These are phyloP conservation scores for Drosophila barbarae DNA, from an alignment of 2,888 invertebrate genomes.

Conservation along the genomic window DNA sequence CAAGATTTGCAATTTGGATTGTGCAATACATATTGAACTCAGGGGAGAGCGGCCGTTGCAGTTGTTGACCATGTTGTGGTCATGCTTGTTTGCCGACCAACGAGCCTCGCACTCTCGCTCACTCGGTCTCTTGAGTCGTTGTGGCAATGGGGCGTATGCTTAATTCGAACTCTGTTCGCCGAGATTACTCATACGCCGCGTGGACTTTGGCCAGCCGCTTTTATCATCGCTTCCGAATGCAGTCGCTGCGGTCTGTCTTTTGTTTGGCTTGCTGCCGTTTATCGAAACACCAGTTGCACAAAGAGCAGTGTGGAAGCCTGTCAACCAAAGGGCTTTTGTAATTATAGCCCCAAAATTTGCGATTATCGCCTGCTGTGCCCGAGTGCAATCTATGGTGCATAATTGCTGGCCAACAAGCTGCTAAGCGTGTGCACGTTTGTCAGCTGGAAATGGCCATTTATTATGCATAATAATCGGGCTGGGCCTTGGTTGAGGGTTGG, in stretches of 20 bases:
- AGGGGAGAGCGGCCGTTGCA: not conserved
- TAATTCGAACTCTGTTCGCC: constrained; percentile 18
- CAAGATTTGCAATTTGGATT: constrained; percentile 18
- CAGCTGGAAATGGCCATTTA: constrained; percentile 39
- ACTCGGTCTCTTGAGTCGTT: constrained; percentile 8
- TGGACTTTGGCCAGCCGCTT: constrained; percentile 56
- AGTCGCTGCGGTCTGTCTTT: constrained; percentile 6
- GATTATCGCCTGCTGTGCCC: constrained; percentile 8
- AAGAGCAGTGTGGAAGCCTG: not conserved
- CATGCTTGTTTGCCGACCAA: constrained; percentile 20
- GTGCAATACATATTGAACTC: not conserved
- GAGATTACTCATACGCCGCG: constrained; percentile 56
- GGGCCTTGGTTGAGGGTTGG: not conserved
- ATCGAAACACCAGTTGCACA: constrained; percentile 40
- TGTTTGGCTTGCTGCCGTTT: constrained; percentile 25
- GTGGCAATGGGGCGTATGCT: constrained; percentile 43
- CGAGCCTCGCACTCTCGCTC: constrained; percentile 1
- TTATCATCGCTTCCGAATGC: constrained; percentile 38
- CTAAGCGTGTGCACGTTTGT: constrained; percentile 27
- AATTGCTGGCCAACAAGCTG: constrained; percentile 48
- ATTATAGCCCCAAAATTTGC: constrained; percentile 16
- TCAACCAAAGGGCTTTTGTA: constrained; percentile 32
- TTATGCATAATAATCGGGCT: constrained; percentile 36
- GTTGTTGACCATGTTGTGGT: constrained; percentile 7
- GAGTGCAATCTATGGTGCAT: constrained; percentile 28